Conservation (phyloP, 2,888 invertebrate species). For the Aelia acuminata region DNA sequence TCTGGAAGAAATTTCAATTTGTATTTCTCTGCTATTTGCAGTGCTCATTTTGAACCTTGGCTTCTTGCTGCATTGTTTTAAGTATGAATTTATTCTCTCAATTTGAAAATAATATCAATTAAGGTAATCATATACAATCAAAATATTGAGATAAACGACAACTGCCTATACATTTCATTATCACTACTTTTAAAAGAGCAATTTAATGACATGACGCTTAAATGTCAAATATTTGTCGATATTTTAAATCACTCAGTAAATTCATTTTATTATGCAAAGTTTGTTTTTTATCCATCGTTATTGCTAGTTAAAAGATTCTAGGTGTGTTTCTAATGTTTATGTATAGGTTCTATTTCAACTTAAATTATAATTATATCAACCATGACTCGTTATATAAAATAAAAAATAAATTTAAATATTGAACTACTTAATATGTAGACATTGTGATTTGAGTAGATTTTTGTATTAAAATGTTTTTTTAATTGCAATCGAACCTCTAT, state of each 20-base stretch:
- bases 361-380: not conserved
- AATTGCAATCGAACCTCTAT: not conserved
- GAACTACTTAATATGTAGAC: not conserved
- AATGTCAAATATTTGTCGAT: conserved; percentile 5
- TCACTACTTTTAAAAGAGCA: conserved; percentile 10
- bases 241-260: not conserved
- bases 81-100: not conserved
- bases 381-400: not conserved
- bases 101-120: not conserved
- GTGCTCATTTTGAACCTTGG: not conserved
- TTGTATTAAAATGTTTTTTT: not conserved
- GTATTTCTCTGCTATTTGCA: not conserved
- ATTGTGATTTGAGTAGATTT: not conserved
- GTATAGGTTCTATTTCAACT: not conserved
- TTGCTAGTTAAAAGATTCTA: not conserved
- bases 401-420: not conserved
- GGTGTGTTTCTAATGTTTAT: not conserved
- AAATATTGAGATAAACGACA: not conserved
- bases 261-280: not conserved
- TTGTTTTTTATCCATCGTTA: not conserved
- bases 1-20: not conserved
- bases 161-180: conserved; percentile 11
- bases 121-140: not conserved
- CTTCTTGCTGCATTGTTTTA: not conserved
- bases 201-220: not conserved